phyloP scores from a whole-genome alignment of 1,140 invertebrate species.

The Bombus sibiricus region DNA sequence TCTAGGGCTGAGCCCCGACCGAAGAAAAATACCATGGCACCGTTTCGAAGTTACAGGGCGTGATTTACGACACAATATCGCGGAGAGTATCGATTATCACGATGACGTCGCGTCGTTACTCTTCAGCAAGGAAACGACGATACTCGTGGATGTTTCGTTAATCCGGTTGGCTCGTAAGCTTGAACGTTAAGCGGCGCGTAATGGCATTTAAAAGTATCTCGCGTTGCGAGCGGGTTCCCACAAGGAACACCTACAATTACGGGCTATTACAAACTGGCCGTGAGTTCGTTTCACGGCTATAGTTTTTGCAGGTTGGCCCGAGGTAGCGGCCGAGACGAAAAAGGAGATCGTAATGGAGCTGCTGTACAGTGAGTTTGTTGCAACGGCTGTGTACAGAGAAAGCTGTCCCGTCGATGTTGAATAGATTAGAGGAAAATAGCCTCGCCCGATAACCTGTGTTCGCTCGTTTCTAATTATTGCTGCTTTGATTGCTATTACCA shows the following conservation, averaged over 20 bases:
- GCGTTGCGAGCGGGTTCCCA: slow-evolving; percentile 1
- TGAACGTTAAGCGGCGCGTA: slow-evolving; percentile 16
- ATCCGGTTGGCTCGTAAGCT: background rate
- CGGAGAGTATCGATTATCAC: slow-evolving; percentile 38
- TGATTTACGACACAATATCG: slow-evolving; percentile 39
- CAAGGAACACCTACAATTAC: slow-evolving; percentile 39
- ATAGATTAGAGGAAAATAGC: background rate
- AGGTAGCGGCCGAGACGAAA: background rate
- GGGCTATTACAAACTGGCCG: slow-evolving; percentile 16
- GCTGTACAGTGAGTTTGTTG: background rate
- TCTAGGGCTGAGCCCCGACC: background rate
- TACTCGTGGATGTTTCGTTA: background rate
- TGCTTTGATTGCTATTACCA: slow-evolving; percentile 34
- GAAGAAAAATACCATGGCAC: background rate
- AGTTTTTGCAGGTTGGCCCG: slow-evolving; percentile 5
- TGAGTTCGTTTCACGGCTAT: slow-evolving; percentile 1
- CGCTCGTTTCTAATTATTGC: slow-evolving; percentile 45
- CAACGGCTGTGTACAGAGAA: slow-evolving; percentile 31
- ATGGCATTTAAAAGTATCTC: slow-evolving; percentile 37
- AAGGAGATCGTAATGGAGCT: slow-evolving; percentile 8
- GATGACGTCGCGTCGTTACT: slow-evolving; percentile 22
- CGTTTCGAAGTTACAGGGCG: background rate
- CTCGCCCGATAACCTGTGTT: slow-evolving; percentile 32
- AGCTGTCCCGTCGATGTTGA: slow-evolving; percentile 29
- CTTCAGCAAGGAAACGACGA: background rate